These are phyloP conservation scores for Pseudomyrmex dendroicus DNA, from an alignment of 1,140 invertebrate species.

Conservation along the genomic window DNA sequence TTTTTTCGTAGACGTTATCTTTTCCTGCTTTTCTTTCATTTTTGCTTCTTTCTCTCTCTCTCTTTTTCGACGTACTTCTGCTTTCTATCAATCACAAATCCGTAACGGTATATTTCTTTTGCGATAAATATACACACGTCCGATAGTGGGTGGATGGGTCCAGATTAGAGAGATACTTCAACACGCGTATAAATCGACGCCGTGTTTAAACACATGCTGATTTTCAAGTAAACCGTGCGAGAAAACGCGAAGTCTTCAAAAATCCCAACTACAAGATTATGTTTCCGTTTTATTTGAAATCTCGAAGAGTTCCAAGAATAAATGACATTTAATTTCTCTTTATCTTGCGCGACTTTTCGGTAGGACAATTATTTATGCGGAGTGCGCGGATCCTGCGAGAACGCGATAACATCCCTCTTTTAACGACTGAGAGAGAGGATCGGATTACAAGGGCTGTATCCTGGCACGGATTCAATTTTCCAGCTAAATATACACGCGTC, in stretches of 20 bases:
- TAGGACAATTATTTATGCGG: constrained; percentile 61
- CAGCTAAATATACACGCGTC: constrained; percentile 66
- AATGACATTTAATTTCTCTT: constrained; percentile 22
- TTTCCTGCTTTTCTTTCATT: background rate
- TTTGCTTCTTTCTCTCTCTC: background rate
- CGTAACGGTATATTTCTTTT: constrained; percentile 63
- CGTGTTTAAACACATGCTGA: constrained; percentile 39
- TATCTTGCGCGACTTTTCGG: constrained; percentile 11
- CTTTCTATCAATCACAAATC: constrained; percentile 42
- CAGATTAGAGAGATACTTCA: constrained; percentile 29
- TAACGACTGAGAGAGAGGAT: constrained; percentile 42
- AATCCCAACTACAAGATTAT: background rate
- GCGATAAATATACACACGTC: constrained; percentile 5
- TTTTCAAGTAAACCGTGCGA: background rate
- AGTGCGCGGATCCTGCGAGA: constrained; percentile 57
- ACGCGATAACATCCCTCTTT: constrained; percentile 53
- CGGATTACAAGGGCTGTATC: constrained; percentile 70
- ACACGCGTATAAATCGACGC: constrained; percentile 51
- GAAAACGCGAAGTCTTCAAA: background rate
- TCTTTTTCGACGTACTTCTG: constrained; percentile 25
- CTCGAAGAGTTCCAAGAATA: background rate
- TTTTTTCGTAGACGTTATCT: background rate
- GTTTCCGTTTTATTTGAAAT: background rate
- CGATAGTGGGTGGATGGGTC: background rate
- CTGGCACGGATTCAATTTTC: constrained; percentile 72